A percentile compares a stretch with the other conserved stretches of the same genome.
These are phyloP conservation scores for Montifringilla adamsi DNA, from an alignment of 2,113 vertebrate genomes.

Conservation along the genomic window DNA sequence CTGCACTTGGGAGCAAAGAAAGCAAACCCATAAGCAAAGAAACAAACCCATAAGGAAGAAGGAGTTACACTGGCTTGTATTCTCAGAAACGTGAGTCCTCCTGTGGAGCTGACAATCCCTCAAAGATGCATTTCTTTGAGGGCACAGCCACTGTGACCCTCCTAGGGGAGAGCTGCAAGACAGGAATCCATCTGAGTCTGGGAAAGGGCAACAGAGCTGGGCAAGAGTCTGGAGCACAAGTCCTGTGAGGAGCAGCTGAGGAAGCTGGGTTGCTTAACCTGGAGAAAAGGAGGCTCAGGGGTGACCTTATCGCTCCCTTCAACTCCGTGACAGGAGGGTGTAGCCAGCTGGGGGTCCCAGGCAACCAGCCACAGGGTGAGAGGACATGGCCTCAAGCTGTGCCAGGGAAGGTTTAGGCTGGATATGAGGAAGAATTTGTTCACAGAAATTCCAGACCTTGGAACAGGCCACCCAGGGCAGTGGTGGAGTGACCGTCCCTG, in stretches of 20 bases:
- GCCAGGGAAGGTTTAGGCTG: neutral
- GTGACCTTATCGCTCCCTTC: accelerated
- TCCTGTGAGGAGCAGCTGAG: neutral
- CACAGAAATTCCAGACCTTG: neutral
- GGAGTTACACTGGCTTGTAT: accelerated
- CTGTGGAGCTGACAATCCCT: neutral
- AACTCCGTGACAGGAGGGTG: neutral
- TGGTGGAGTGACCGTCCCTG: neutral
- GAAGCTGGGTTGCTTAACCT: neutral
- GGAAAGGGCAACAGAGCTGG: neutral
- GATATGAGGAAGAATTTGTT: neutral
- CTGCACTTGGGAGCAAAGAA: neutral
- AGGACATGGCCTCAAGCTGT: neutral
- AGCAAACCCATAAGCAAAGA: neutral
- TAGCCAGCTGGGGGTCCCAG: neutral
- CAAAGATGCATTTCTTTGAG: neutral
- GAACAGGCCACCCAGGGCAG: neutral
- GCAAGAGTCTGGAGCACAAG: neutral
- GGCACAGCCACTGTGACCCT: accelerated
- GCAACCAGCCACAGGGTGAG: accelerated
- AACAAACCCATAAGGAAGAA: neutral
- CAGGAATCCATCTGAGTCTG: neutral
- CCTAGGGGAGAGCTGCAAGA: neutral
- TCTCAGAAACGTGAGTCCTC: neutral
- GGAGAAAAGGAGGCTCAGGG: neutral